Evolutionary conservation across 2,113 vertebrate species (phyloP), one percentile per base, ranked within the genome.

Genomic region (Carassius auratus): DNA sequence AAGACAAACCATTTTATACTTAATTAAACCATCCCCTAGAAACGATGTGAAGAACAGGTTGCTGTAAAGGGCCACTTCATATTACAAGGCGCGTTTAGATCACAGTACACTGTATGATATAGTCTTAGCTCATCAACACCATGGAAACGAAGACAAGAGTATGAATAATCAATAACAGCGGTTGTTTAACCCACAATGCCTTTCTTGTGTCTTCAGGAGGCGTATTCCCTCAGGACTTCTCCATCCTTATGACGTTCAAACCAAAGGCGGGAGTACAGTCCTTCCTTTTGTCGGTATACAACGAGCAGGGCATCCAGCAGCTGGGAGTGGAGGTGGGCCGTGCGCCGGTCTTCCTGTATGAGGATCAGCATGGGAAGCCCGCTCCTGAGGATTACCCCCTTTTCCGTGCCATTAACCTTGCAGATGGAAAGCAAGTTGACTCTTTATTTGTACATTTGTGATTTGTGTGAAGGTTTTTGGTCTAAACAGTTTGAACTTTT

Each of bases 171-270:
- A 61, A 9, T 42, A 84, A 76, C 59, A 50, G 42, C 17, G 42
- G 45, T 68, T 36, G 9, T 38, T 13, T 83, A 68, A 42, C 81
- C 45, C 23, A 81, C 55, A 84, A 48, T 76, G 42, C 71, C 83
- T 57, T 69, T 62, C 75, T 57, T 33, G 48, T 85, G 71, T 66
- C 52, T 90, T 81, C 90, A 99, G 97, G 90, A 90, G 96, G 95
- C 90, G 90, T 86, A 89, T 99, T 99, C 91, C 98, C 98, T 50
- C 96, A 96, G 93, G 97, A 99, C 90, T 99, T 99, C 95, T 99
- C 98, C 89, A 95, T 99, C 94, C 90, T 99, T 91, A 96, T 98
- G 93, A 99, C 98, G 89, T 94, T 99, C 90, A 99, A 97, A 91
- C 97, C 98, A 80, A 97, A 98, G 90, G 95, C 95, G 64, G 97